phyloP scores from a whole-genome alignment of 2,888 invertebrate species.

The Teleiodes luculella region DNA sequence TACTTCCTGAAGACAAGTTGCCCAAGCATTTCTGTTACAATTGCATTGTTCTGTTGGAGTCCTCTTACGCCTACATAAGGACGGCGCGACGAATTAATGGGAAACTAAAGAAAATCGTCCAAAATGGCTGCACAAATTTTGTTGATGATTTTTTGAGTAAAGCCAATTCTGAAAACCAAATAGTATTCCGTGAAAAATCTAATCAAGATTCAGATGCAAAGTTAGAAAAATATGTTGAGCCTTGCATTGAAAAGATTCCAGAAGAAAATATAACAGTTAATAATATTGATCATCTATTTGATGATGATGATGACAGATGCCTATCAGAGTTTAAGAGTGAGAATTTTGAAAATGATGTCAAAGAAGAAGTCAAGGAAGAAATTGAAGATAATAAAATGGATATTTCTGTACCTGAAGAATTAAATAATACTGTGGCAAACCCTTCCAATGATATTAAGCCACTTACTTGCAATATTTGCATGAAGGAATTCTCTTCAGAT shows the following conservation, averaged over 20 bases:
- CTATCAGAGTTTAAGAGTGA: conserved; percentile 1
- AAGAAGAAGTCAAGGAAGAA: background rate
- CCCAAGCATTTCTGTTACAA: conserved; percentile 9
- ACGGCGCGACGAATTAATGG: background rate
- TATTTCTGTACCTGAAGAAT: background rate
- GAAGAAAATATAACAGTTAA: background rate
- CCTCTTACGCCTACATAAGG: conserved; percentile 3
- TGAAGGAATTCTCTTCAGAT: conserved; percentile 1
- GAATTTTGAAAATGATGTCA: background rate
- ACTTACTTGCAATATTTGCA: conserved; percentile 3
- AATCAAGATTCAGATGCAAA: background rate
- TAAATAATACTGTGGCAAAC: background rate
- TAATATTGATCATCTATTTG: conserved; percentile 4
- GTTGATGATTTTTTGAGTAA: background rate
- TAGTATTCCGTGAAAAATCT: background rate
- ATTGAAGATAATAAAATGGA: background rate
- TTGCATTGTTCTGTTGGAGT: conserved; percentile 4
- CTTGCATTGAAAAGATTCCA: background rate
- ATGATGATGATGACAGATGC: conserved; percentile 10
- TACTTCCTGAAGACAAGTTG: conserved; percentile 4
- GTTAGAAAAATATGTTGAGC: background rate
- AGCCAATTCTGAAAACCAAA: background rate
- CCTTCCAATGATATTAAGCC: background rate
- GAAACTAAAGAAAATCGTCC: conserved; percentile 5
- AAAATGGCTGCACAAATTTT: background rate